These are phyloP conservation scores for Aramus guarauna DNA, from an alignment of 2,113 vertebrate genomes.

Conservation along the genomic window DNA sequence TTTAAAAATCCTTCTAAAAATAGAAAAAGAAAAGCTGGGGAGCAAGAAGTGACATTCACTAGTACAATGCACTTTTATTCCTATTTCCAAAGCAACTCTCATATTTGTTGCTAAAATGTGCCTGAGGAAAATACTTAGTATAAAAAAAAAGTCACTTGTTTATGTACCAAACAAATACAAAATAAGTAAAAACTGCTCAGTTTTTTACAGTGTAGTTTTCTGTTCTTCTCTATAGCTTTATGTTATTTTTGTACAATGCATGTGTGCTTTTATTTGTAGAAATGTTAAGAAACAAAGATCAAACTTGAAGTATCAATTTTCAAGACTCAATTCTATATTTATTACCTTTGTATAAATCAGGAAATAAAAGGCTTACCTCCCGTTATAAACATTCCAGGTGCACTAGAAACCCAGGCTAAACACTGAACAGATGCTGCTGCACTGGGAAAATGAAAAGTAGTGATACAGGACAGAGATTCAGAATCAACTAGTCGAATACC, in stretches of 20 bases:
- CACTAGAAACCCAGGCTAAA: conserved; percentile 93
- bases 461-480: conserved; percentile 88
- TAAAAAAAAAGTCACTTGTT: neutral
- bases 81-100: neutral
- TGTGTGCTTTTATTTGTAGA: neutral
- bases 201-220: neutral
- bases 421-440: conserved; percentile 91
- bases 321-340: neutral
- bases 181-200: neutral
- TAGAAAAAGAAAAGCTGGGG: neutral
- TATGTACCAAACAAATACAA: neutral
- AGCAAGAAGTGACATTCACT: neutral
- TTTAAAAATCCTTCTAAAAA: neutral
- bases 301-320: neutral
- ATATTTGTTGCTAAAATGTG: neutral
- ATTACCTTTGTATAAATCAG: neutral
- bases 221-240: neutral
- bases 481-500: conserved; percentile 92
- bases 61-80: neutral
- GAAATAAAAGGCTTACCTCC: conserved; percentile 77
- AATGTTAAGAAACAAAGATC: neutral
- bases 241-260: neutral
- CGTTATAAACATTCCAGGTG: conserved; percentile 98
- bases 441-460: conserved; percentile 87
- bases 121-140: neutral